These are phyloP conservation scores for Prunella strophiata DNA, from an alignment of 2,797 vertebrate species.

Conservation along the genomic window DNA sequence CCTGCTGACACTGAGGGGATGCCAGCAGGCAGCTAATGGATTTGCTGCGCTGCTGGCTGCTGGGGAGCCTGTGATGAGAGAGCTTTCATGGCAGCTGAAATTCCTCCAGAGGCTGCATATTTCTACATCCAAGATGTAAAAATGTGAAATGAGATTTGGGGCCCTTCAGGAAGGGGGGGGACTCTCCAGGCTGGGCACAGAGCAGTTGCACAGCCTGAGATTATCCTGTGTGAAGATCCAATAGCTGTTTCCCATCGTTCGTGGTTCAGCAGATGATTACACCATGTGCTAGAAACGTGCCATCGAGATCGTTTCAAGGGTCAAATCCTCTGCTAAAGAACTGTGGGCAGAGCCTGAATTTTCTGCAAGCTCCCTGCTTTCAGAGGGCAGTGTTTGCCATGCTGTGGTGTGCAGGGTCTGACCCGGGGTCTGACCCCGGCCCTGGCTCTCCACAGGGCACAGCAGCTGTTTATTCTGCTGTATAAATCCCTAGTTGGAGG, in stretches of 20 bases:
- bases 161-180: background rate
- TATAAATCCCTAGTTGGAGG: background rate
- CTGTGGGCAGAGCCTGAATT: background rate
- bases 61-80: background rate
- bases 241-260: background rate
- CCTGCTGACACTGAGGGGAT: background rate
- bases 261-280: background rate
- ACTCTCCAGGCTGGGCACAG: background rate
- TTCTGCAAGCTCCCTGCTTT: background rate
- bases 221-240: background rate
- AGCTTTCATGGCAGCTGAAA: constrained; percentile 50
- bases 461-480: background rate
- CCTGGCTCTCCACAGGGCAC: background rate
- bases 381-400: background rate
- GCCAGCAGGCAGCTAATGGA: constrained; percentile 48
- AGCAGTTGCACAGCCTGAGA: background rate
- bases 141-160: constrained; percentile 45
- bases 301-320: background rate
- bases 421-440: background rate
- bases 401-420: background rate
- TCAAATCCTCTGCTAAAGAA: background rate
- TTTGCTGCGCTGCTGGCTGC: constrained; percentile 18
- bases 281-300: background rate
- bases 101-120: constrained; percentile 15
- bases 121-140: background rate